Percentiles rank a stretch among this genome's conserved stretches.
These are phyloP conservation scores for Meghimatium bilineatum DNA, from an alignment of 2,888 invertebrate species.

Conservation along the genomic window DNA sequence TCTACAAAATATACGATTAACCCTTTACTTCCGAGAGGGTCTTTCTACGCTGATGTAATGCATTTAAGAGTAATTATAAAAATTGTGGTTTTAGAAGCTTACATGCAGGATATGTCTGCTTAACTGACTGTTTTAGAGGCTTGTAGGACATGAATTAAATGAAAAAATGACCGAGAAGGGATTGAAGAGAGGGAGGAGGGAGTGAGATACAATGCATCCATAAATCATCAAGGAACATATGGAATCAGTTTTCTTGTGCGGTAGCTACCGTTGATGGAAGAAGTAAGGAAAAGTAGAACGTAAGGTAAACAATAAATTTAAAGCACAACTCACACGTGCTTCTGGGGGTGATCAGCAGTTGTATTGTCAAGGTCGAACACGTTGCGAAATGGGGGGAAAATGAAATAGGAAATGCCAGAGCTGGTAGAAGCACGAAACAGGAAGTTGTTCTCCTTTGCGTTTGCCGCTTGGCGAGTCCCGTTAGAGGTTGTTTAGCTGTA, in stretches of 20 bases:
- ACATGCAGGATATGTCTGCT: no score
- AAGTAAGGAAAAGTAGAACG: not conserved
- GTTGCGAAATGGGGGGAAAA: not conserved
- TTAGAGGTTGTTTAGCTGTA: no score
- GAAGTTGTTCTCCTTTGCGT: not conserved
- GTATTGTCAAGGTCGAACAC: not conserved
- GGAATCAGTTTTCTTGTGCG: not conserved
- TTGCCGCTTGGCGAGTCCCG: not conserved
- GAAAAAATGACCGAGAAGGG: no score
- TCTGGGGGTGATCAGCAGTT: not conserved
- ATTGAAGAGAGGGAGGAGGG: no score
- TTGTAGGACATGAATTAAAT: no score
- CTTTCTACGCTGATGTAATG: no score
- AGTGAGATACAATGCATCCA: not conserved
- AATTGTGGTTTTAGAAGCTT: no score
- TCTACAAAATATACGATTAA: no score
- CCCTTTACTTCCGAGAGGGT: no score
- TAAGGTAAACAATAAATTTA: not conserved
- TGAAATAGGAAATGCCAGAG: not conserved
- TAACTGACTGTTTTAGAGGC: no score
- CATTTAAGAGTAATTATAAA: no score
- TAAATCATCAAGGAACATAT: not conserved
- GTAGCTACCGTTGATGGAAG: not conserved
- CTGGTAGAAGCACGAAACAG: not conserved
- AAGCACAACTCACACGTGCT: not conserved